Percentiles rank a stretch among this genome's conserved stretches.
phyloP scores from a whole-genome alignment of 2,113 vertebrate genomes.

The Pteropus alecto region DNA sequence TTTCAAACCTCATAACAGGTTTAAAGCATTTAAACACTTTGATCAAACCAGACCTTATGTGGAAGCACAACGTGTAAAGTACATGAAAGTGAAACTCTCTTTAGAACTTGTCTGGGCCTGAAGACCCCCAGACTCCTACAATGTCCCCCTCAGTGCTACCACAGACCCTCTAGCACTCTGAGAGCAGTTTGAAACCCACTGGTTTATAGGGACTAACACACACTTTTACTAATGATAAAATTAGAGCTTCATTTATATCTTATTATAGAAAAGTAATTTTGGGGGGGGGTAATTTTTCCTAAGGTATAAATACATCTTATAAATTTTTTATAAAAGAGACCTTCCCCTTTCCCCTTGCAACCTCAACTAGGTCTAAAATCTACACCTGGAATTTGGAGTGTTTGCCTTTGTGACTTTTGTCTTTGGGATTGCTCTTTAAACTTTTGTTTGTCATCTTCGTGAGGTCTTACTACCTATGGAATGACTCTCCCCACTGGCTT shows the following conservation, averaged over 20 bases:
- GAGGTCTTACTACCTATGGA: too few species aligned
- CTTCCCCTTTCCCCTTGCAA: too few species aligned
- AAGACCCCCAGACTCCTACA: background rate
- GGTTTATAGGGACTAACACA: background rate
- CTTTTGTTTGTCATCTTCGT: background rate
- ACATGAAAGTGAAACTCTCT: background rate
- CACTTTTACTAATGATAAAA: background rate
- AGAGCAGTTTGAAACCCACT: background rate
- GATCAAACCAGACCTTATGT: background rate
- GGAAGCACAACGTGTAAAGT: background rate
- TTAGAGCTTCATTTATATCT: background rate
- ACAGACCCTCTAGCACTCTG: background rate
- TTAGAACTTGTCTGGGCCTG: background rate
- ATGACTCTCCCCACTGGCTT: background rate
- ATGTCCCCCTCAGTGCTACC: background rate
- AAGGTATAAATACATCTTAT: background rate
- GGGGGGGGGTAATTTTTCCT: background rate
- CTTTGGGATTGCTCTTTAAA: background rate
- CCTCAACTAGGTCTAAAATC: background rate
- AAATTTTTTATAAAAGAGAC: background rate
- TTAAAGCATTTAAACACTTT: slow-evolving; percentile 18
- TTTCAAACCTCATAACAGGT: background rate
- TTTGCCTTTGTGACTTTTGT: background rate
- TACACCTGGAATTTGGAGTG: background rate
- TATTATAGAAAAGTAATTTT: background rate